These are phyloP conservation scores for Idaea biselata DNA, from an alignment of 2,888 invertebrate genomes.

Conservation along the genomic window DNA sequence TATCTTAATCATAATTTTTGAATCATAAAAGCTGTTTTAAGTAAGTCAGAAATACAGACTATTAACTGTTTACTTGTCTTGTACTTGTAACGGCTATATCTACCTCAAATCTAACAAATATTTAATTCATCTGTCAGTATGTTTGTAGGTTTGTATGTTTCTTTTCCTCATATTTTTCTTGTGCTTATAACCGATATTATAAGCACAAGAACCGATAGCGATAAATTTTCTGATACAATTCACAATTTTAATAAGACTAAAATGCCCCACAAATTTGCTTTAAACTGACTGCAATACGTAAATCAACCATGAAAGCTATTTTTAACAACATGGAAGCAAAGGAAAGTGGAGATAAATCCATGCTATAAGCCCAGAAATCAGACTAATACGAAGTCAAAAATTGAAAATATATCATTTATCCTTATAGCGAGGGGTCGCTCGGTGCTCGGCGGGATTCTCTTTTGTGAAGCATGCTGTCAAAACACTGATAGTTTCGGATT, in stretches of 20 bases:
- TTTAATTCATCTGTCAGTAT: no score
- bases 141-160: no score
- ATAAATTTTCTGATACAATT: no score
- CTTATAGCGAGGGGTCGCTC: constrained; percentile 51
- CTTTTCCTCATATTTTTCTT: no score
- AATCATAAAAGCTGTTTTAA: no score
- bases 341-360: constrained; percentile 53
- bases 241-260: background rate
- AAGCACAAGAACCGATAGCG: no score
- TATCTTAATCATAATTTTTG: no score
- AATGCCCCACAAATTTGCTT: constrained; percentile 6
- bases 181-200: no score
- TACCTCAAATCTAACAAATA: no score
- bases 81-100: no score
- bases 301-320: constrained; percentile 5
- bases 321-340: constrained; percentile 13
- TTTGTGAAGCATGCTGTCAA: constrained; percentile 63
- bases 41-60: no score
- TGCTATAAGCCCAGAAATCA: constrained; percentile 56
- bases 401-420: constrained; percentile 75
- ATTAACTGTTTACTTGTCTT: no score
- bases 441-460: constrained; percentile 48
- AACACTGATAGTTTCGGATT: constrained; percentile 64
- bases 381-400: constrained; percentile 65
- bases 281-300: constrained; percentile 7